These are phyloP conservation scores for Drosophila rubida DNA, from an alignment of 2,888 invertebrate genomes.

Conservation along the genomic window DNA sequence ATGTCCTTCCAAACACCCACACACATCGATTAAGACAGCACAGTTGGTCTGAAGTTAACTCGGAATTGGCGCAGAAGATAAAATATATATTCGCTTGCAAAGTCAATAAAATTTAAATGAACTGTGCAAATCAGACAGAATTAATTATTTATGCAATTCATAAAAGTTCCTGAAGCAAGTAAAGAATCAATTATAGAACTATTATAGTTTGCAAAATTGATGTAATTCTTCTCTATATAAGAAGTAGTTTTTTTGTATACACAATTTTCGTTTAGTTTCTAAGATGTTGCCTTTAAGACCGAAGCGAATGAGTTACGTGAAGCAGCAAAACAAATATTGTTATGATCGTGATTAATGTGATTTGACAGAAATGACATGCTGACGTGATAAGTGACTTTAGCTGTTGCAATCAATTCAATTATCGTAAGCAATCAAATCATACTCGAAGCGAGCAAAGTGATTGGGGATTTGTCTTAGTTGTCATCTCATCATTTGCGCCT, in stretches of 20 bases:
- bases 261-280: too few relatives aligned
- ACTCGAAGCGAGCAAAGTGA: conserved; percentile 5
- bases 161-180: too few relatives aligned
- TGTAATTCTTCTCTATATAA: too few relatives aligned
- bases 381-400: conserved; percentile 11
- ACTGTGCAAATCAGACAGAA: background rate
- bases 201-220: too few relatives aligned
- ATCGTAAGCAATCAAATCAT: conserved; percentile 13
- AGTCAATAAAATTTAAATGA: background rate
- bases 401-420: conserved; percentile 6
- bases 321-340: background rate
- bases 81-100: background rate
- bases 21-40: conserved; percentile 5
- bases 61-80: too few relatives aligned
- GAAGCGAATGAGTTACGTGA: too few relatives aligned
- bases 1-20: conserved; percentile 20
- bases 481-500: conserved; percentile 14
- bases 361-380: background rate
- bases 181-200: too few relatives aligned
- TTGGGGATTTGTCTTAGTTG: conserved; percentile 16
- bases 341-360: background rate
- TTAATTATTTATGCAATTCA: background rate
- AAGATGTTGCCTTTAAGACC: too few relatives aligned
- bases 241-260: too few relatives aligned
- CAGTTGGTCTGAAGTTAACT: conserved; percentile 1